Percentiles rank a stretch among this genome's conserved stretches.
phyloP scores from a whole-genome alignment of 1,140 invertebrate genomes.

The Cotesia typhae region DNA sequence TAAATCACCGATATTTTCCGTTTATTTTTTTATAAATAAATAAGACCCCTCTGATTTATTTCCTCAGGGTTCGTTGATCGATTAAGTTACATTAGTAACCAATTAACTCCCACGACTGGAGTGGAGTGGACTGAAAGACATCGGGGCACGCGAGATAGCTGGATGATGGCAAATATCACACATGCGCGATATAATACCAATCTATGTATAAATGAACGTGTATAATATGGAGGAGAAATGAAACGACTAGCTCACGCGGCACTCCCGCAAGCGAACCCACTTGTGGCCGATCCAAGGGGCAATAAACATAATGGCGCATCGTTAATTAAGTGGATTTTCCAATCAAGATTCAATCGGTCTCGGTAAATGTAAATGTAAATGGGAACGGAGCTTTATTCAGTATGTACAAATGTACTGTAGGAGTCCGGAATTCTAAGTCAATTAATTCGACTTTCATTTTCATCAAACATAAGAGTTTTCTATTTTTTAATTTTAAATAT shows the following conservation, averaged over 20 bases:
- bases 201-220: background rate
- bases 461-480: background rate
- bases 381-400: constrained; percentile 39
- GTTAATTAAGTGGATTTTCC: constrained; percentile 61
- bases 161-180: constrained; percentile 5
- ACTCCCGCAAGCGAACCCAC: constrained; percentile 27
- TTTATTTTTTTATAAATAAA: too few species aligned
- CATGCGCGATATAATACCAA: background rate
- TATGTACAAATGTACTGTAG: constrained; percentile 22
- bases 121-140: constrained; percentile 12
- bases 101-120: constrained; percentile 22
- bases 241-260: constrained; percentile 1
- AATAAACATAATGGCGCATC: constrained; percentile 55
- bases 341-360: constrained; percentile 61
- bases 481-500: too few species aligned
- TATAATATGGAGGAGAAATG: background rate
- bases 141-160: constrained; percentile 24
- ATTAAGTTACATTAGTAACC: constrained; percentile 2
- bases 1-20: too few species aligned
- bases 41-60: too few species aligned
- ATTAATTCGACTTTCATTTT: background rate
- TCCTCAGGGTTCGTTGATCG: constrained; percentile 5
- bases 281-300: constrained; percentile 28
- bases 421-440: background rate
- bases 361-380: constrained; percentile 62